Percentiles rank a stretch among this genome's conserved stretches.
Evolutionary conservation across 2,797 vertebrate species (phyloP).

Genomic region (Borostomias antarcticus): DNA sequence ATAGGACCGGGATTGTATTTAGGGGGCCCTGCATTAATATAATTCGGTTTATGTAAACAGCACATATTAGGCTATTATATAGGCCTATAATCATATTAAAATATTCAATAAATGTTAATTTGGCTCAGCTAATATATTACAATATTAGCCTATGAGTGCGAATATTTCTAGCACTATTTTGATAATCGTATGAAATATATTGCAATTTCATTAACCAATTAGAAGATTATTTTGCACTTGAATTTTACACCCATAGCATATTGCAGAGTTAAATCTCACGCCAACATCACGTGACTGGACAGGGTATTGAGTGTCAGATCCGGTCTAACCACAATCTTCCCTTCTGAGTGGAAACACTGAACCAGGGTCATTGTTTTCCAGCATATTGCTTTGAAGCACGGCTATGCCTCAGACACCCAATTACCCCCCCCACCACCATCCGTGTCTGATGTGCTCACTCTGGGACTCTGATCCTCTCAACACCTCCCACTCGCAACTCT

Average conservation of each 20-base stretch:
- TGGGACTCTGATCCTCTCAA: not conserved
- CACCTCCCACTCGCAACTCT: too few relatives aligned
- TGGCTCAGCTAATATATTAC: too few relatives aligned
- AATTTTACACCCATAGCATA: not conserved
- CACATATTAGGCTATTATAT: too few relatives aligned
- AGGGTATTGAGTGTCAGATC: not conserved
- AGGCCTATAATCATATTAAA: too few relatives aligned
- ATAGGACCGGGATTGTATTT: not conserved
- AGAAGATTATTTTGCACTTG: not conserved
- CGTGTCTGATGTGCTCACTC: not conserved
- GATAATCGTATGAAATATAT: too few relatives aligned
- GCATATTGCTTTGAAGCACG: not conserved
- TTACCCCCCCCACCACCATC: not conserved
- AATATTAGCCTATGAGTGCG: too few relatives aligned
- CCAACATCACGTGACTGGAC: not conserved
- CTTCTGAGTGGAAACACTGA: constrained; percentile 2
- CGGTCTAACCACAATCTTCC: not conserved
- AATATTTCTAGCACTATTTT: too few relatives aligned
- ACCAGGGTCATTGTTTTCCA: not conserved
- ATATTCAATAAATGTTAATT: too few relatives aligned
- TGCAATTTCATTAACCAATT: not conserved
- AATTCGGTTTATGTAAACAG: not conserved
- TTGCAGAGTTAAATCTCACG: not conserved
- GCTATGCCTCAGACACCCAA: not conserved
- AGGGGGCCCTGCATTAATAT: not conserved